Percentiles rank a stretch among this genome's conserved stretches.
phyloP scores from a whole-genome alignment of 2,797 vertebrate genomes.

The Etheostoma nigrum region DNA sequence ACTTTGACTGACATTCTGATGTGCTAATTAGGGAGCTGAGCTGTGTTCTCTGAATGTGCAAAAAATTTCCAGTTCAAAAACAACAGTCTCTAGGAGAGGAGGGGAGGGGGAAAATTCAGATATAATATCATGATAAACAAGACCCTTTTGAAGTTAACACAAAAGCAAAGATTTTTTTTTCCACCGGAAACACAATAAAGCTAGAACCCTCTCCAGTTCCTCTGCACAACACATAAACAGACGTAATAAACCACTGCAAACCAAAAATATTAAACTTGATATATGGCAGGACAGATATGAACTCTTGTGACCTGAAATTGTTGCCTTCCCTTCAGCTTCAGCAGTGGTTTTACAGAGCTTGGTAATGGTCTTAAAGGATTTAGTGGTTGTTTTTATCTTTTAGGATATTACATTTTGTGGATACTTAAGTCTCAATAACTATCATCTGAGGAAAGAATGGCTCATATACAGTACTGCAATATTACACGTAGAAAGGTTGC shows the following conservation, averaged over 20 bases:
- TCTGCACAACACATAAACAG: conserved; percentile 33
- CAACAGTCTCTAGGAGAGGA: conserved; percentile 49
- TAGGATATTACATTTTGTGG: conserved; percentile 40
- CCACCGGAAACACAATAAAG: conserved; percentile 61
- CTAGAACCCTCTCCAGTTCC: conserved; percentile 32
- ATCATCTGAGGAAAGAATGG: neutral
- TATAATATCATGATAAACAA: conserved; percentile 64
- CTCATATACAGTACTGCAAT: conserved; percentile 9
- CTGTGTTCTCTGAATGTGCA: conserved; percentile 51
- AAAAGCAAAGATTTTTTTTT: conserved; percentile 34
- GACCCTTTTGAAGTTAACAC: conserved; percentile 71
- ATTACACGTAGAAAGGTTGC: neutral
- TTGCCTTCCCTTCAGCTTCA: conserved; percentile 27
- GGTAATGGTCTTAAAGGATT: conserved; percentile 43
- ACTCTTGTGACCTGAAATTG: conserved; percentile 49
- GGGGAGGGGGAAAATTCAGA: conserved; percentile 18
- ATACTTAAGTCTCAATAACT: conserved; percentile 6
- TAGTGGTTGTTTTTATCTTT: conserved; percentile 18
- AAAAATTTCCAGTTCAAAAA: conserved; percentile 56
- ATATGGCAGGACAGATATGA: conserved; percentile 38
- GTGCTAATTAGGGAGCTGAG: conserved; percentile 70
- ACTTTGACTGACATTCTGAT: conserved; percentile 58
- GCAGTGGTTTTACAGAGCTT: conserved; percentile 14
- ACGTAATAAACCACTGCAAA: conserved; percentile 70
- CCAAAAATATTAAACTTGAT: conserved; percentile 61